Conservation (phyloP, 2,113 vertebrate species). For the Empidonax traillii region DNA sequence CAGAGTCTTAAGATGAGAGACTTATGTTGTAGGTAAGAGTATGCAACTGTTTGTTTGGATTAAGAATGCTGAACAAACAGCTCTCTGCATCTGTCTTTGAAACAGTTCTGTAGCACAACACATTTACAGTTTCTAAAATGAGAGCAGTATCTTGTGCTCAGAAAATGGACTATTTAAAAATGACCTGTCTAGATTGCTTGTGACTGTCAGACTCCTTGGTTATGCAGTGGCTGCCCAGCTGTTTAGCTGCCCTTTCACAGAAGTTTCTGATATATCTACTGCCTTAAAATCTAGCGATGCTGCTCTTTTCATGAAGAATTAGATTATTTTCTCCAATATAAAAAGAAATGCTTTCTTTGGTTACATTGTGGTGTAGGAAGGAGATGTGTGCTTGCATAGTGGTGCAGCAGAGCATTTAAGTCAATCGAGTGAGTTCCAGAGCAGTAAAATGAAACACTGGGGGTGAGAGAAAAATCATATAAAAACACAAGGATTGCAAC, state of each 20-base stretch:
- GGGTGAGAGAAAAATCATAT: background rate
- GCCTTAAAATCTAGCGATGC: background rate
- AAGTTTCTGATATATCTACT: background rate
- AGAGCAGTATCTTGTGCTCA: background rate
- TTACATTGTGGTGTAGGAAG: background rate
- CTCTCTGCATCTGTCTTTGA: background rate
- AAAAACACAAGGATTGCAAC: background rate
- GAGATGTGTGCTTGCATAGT: background rate
- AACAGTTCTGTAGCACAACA: background rate
- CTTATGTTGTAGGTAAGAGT: slow-evolving; percentile 56
- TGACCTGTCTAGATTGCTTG: background rate
- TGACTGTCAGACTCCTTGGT: background rate
- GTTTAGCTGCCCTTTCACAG: background rate
- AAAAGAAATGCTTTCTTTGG: background rate
- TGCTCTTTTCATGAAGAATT: background rate
- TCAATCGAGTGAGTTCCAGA: background rate
- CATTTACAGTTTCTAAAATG: background rate
- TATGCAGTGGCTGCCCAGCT: background rate
- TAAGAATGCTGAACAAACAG: slow-evolving; percentile 32
- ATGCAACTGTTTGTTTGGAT: slow-evolving; percentile 63
- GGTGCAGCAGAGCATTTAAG: background rate
- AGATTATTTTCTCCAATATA: background rate
- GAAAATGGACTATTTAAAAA: background rate
- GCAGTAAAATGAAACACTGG: background rate
- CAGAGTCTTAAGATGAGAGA: slow-evolving; percentile 12